Conservation (phyloP, 1,140 invertebrate species). For the Nephotettix cincticeps region DNA sequence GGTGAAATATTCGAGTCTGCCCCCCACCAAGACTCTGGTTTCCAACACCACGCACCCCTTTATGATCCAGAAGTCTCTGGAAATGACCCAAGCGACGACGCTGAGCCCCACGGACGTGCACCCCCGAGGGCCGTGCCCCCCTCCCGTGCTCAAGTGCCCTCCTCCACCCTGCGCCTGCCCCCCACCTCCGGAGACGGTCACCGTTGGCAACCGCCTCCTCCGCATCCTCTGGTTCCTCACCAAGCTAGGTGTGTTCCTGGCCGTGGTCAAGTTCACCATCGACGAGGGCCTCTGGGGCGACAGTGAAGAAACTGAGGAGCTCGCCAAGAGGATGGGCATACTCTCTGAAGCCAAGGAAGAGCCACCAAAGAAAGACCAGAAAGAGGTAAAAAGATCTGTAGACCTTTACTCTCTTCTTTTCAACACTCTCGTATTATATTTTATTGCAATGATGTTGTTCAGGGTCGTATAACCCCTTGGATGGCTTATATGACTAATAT, state of each 20-base stretch:
- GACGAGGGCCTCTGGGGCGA: constrained; percentile 3
- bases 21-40: too few relatives aligned
- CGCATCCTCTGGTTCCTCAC: background rate
- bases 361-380: too few relatives aligned
- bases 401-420: too few relatives aligned
- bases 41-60: too few relatives aligned
- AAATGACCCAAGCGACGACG: background rate
- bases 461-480: too few relatives aligned
- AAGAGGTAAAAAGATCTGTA: too few relatives aligned
- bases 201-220: background rate
- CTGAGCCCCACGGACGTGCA: background rate
- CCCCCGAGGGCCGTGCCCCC: background rate
- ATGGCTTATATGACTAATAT: too few relatives aligned
- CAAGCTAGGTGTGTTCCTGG: constrained; percentile 1
- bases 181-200: background rate
- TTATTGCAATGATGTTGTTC: too few relatives aligned
- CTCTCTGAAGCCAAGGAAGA: background rate
- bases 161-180: background rate
- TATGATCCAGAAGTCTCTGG: too few relatives aligned
- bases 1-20: too few relatives aligned
- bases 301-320: constrained; percentile 2
- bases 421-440: too few relatives aligned
- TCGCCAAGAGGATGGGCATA: background rate
- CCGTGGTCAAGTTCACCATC: constrained; percentile 1
- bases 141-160: background rate